phyloP scores from a whole-genome alignment of 2,113 vertebrate genomes.

The Oreamnos americanus region DNA sequence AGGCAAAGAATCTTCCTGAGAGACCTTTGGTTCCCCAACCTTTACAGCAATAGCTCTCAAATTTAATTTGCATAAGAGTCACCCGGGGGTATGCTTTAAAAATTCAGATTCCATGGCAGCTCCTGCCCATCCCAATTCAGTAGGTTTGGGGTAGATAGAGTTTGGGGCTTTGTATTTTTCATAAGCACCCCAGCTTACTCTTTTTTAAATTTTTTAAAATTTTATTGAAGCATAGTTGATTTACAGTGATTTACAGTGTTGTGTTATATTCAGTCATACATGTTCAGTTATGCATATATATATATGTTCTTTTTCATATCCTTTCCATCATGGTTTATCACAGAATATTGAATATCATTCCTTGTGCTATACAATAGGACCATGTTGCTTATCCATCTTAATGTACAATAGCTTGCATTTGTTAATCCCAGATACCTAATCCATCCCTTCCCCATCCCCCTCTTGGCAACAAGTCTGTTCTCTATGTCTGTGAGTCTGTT shows the following conservation, averaged over 20 bases:
- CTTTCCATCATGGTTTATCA: background rate
- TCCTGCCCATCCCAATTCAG: background rate
- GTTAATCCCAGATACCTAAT: background rate
- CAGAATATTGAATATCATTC: background rate
- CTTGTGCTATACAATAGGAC: background rate
- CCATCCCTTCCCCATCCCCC: background rate
- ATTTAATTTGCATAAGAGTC: conserved; percentile 47
- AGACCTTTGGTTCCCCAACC: conserved; percentile 26
- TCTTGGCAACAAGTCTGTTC: background rate
- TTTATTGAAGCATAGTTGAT: background rate
- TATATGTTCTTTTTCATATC: background rate
- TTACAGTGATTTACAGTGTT: background rate
- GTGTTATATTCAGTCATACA: background rate
- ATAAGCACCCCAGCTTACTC: background rate
- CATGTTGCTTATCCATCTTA: background rate
- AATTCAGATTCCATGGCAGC: background rate
- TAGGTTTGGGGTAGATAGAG: background rate
- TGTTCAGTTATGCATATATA: background rate
- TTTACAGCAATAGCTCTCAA: background rate
- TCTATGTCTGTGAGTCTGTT: background rate
- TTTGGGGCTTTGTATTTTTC: background rate
- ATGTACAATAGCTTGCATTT: background rate
- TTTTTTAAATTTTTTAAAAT: background rate
- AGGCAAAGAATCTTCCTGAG: conserved; percentile 47
- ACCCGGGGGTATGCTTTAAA: conserved; percentile 20